Conservation (phyloP, 2,113 vertebrate species). For the Hystrix brachyura region DNA sequence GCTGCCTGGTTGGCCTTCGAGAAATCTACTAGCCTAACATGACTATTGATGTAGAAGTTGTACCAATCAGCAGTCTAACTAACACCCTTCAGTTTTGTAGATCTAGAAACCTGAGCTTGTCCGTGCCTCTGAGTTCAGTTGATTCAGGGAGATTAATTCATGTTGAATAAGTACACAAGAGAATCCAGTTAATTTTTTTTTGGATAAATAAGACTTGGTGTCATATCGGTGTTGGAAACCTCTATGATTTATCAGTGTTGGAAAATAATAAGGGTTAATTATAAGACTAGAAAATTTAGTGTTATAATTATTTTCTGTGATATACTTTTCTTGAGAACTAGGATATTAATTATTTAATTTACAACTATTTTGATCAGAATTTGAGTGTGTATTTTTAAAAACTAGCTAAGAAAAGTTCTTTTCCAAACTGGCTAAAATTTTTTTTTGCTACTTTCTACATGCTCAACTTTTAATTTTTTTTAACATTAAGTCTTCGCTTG, state of each 20-base stretch:
- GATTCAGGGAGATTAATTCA: background rate
- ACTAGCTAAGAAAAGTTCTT: background rate
- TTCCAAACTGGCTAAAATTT: background rate
- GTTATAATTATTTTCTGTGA: background rate
- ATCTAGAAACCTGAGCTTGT: background rate
- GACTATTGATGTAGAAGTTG: background rate
- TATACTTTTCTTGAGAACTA: background rate
- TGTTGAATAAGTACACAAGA: background rate
- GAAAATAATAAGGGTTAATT: slow-evolving; percentile 14
- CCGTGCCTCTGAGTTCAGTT: background rate
- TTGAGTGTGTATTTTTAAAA: background rate
- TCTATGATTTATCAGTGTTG: background rate
- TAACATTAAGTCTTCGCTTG: background rate
- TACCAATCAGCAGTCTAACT: background rate
- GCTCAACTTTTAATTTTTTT: background rate
- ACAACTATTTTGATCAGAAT: background rate
- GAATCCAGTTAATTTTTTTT: background rate
- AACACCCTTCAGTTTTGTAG: background rate
- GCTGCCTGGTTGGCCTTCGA: background rate
- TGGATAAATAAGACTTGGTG: background rate
- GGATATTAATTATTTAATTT: background rate
- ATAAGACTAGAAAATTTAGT: background rate
- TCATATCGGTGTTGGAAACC: background rate
- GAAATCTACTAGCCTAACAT: background rate
- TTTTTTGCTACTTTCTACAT: background rate